Base-by-base conservation (phyloP, 2,797 vertebrate genomes). In the Aphelocoma californica region DNA sequence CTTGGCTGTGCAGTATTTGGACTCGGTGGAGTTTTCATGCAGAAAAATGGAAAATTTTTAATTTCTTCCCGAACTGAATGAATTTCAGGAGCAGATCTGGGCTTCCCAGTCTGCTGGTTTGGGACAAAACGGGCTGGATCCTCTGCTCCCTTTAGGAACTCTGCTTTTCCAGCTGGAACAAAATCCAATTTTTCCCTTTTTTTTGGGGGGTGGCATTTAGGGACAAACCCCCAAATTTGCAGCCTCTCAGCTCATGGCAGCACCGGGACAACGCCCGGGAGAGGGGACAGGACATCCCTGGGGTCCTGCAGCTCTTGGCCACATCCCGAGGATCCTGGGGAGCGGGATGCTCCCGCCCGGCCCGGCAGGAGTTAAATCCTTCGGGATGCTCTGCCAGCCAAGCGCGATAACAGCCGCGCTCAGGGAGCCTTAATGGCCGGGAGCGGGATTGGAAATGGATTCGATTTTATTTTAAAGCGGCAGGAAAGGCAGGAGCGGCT, bases 391-490 rank as follows among this genome's bases (percentile, higher is more conserved):
- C 88, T 7, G 67, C 67, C 94, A 90, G 93, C 86, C 62, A 7
- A 65, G 88, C 42, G 7, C 61, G 92, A 13, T 88, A 72, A 93
- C 3, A 81, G 17, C 81, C 78, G 87, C 8, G 61, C 71, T 80
- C 91, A 57, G 64, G 42, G 12, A 53, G 88, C 6, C 57, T 66
- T 50, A n/a, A 54, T 84, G 93, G 86, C 95, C 40, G 0, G 24
- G 40, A 67, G 83, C 40, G 54, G 73, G 78, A 47, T 77, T 54
- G 80, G n/a, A 51, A 86, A 77, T 45, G 94, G 94, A 91, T 95
- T 92, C 38, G 45, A 20, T 84, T 82, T 88, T 75, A 73, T 96
- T 93, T 89, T 85, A 89, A 94, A 93, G 44, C 12, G 20, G n/a
- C 84, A 44, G 66, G 11, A 62, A 58, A 87, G 45, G 54, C 56